These are phyloP conservation scores for Hormiphora californensis DNA, from an alignment of 37 sponge, comb jelly and placozoan genomes.

Conservation along the genomic window DNA sequence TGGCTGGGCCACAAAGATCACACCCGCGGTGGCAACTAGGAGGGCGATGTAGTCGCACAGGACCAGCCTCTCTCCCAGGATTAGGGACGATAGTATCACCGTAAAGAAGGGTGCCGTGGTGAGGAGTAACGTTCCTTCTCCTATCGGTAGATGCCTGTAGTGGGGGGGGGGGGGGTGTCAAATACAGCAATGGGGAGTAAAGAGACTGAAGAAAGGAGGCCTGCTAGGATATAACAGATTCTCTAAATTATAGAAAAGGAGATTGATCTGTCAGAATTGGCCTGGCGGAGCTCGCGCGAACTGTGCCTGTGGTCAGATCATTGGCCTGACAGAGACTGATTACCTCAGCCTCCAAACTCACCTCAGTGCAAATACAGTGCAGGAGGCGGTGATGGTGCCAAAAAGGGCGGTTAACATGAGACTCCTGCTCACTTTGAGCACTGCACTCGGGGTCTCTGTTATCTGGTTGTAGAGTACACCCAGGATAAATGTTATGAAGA, in stretches of 20 bases:
- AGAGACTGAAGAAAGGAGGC: too few relatives aligned
- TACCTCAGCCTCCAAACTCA: neutral
- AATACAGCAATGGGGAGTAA: too few relatives aligned
- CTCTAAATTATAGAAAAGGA: too few relatives aligned
- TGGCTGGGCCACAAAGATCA: conserved; percentile 12
- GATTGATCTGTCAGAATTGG: too few relatives aligned
- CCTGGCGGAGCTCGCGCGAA: too few relatives aligned
- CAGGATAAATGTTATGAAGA: neutral
- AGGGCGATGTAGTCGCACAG: neutral
- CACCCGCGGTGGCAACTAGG: neutral
- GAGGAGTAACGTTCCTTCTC: conserved; percentile 23
- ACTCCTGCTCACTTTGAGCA: neutral
- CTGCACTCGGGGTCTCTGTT: neutral
- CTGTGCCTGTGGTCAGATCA: too few relatives aligned
- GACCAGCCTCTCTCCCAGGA: neutral
- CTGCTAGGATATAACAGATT: too few relatives aligned
- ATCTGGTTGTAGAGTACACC: neutral
- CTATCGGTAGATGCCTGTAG: conserved; percentile 3
- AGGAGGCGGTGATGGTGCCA: conserved; percentile 12
- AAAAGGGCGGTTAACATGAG: conserved; percentile 5
- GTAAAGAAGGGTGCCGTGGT: conserved; percentile 12
- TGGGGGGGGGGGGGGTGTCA: too few relatives aligned
- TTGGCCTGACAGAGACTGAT: too few relatives aligned
- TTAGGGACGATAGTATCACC: neutral
- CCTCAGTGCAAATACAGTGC: conserved; percentile 41